A percentile compares a stretch with the other conserved stretches of the same genome.
phyloP scores from a whole-genome alignment of 2,797 vertebrate genomes.

The Emys orbicularis region DNA sequence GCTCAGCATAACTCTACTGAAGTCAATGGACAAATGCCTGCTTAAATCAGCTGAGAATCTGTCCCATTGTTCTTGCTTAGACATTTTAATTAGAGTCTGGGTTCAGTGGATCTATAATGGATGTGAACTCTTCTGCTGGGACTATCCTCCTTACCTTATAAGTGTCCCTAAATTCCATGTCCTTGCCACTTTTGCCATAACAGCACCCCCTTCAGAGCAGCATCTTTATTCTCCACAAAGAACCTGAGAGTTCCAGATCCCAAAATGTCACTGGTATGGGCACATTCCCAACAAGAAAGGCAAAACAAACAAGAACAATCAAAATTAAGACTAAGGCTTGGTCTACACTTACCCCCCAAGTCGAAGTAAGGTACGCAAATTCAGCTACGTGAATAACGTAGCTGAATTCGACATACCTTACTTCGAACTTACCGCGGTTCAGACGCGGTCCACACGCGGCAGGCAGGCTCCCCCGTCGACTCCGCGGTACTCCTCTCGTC shows the following conservation, averaged over 20 bases:
- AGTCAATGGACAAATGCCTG: neutral
- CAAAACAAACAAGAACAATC: slow-evolving; percentile 33
- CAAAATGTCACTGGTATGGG: slow-evolving; percentile 28
- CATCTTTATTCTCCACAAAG: slow-evolving; percentile 60
- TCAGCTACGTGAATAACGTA: too few species aligned
- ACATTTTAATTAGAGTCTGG: neutral
- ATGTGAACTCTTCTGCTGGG: neutral
- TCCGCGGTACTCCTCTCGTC: too few species aligned
- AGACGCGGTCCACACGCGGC: too few species aligned
- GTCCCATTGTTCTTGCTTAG: neutral
- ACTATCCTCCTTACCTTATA: neutral
- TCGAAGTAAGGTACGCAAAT: too few species aligned
- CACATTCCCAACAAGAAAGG: neutral
- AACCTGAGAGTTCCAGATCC: slow-evolving; percentile 23
- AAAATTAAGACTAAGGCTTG: slow-evolving; percentile 2
- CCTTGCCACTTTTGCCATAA: slow-evolving; percentile 3
- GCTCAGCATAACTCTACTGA: neutral
- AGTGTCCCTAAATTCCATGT: slow-evolving; percentile 9
- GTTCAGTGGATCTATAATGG: neutral
- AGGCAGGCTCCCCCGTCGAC: too few species aligned
- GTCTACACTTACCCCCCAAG: too few species aligned
- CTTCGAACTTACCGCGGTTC: too few species aligned
- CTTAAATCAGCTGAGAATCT: neutral
- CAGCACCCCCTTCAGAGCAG: slow-evolving; percentile 1
- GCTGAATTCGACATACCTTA: too few species aligned